A percentile compares a stretch with the other conserved stretches of the same genome.
phyloP scores from a whole-genome alignment of 2,888 invertebrate species.

The Oscheius onirici region DNA sequence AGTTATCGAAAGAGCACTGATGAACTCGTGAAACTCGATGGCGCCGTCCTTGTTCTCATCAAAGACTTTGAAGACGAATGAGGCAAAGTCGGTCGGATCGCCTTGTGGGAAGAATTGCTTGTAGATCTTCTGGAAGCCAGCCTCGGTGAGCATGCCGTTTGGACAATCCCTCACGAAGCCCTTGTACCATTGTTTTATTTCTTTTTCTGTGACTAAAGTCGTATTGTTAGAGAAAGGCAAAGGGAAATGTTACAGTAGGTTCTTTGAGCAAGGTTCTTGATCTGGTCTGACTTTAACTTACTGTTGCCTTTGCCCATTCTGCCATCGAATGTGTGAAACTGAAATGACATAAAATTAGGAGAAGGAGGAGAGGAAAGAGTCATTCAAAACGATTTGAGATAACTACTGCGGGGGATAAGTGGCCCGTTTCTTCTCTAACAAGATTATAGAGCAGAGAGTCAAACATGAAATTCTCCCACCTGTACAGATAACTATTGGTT shows the following conservation, averaged over 20 bases:
- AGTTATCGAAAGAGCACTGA: slow-evolving; percentile 95
- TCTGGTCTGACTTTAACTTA: slow-evolving; percentile 93
- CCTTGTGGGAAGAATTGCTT: slow-evolving; percentile 99
- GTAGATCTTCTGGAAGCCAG: slow-evolving; percentile 99
- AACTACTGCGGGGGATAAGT: neutral
- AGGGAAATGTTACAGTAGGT: slow-evolving; percentile 85
- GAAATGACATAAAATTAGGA: neutral
- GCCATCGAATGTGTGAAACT: slow-evolving; percentile 20
- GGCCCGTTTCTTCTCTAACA: neutral
- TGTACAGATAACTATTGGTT: neutral
- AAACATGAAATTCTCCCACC: neutral
- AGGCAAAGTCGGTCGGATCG: slow-evolving; percentile 97
- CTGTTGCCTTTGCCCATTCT: slow-evolving; percentile 93
- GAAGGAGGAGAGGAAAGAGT: too few relatives aligned
- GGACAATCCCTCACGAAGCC: slow-evolving; percentile 96
- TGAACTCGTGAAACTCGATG: slow-evolving; percentile 99
- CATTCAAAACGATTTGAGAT: neutral
- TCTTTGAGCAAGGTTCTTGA: slow-evolving; percentile 87
- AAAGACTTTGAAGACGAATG: slow-evolving; percentile 96
- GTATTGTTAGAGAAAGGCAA: neutral
- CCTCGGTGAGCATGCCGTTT: slow-evolving; percentile 91
- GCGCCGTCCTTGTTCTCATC: slow-evolving; percentile 99
- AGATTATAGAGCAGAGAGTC: neutral
- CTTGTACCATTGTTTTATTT: slow-evolving; percentile 77
- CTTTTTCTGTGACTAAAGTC: slow-evolving; percentile 73